These are phyloP conservation scores for Eupithecia centaureata DNA, from an alignment of 2,888 invertebrate genomes.

Conservation along the genomic window DNA sequence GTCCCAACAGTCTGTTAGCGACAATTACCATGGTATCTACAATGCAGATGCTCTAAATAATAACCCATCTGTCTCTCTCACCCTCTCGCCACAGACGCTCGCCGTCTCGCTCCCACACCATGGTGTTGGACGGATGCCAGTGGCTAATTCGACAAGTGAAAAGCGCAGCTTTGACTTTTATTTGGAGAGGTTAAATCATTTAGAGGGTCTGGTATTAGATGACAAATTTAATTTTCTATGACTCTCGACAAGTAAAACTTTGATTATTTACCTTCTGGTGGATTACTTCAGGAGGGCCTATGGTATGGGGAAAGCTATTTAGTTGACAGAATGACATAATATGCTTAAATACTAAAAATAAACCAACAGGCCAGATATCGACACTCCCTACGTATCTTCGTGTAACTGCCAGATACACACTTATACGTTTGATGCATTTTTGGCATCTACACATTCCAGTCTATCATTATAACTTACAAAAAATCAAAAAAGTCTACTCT, in stretches of 20 bases:
- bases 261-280: background rate
- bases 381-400: no score
- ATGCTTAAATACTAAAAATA: no score
- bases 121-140: conserved; percentile 33
- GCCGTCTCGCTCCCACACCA: conserved; percentile 26
- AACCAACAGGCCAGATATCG: no score
- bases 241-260: background rate
- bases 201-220: background rate
- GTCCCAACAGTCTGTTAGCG: conserved; percentile 33
- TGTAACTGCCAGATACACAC: no score
- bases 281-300: no score
- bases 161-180: conserved; percentile 1
- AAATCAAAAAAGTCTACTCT: no score
- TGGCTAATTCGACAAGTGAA: conserved; percentile 31
- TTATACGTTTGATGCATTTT: no score
- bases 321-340: no score
- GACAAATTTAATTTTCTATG: background rate
- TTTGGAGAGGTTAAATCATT: background rate
- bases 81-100: conserved; percentile 20
- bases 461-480: no score
- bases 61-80: conserved; percentile 44
- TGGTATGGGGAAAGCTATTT: no score
- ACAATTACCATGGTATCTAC: conserved; percentile 55
- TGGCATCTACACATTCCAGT: no score
- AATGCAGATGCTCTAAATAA: conserved; percentile 55